Evolutionary conservation across 2,797 vertebrate genomes (phyloP).

Genomic region (Heliangelus exortis): DNA sequence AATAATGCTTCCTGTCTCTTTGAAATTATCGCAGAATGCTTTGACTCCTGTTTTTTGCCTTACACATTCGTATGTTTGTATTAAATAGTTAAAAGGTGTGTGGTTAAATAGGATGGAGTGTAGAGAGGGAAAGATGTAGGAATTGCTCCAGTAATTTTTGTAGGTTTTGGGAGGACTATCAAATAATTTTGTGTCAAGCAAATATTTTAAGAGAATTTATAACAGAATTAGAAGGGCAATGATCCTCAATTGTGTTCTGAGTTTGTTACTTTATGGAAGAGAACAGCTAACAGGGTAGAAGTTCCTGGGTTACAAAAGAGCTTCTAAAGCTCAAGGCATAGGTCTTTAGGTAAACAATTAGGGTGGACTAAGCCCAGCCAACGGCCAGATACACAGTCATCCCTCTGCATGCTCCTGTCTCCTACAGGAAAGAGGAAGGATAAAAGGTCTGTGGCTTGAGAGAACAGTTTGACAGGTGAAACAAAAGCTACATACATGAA

Average conservation of each 20-base stretch:
- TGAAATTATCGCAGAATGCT: not conserved
- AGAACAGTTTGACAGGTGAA: not conserved
- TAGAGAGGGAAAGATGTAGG: not conserved
- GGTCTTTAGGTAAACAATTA: fast-evolving
- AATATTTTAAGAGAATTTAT: not conserved
- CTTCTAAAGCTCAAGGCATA: not conserved
- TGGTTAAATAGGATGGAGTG: not conserved
- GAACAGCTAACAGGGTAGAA: not conserved
- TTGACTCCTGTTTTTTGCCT: not conserved
- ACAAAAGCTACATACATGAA: fast-evolving
- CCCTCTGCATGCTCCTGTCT: fast-evolving
- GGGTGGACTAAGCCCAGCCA: not conserved
- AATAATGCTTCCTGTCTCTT: not conserved
- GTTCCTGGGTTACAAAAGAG: not conserved
- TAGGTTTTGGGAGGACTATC: not conserved
- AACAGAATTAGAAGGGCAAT: not conserved
- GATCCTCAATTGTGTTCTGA: fast-evolving
- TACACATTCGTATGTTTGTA: not conserved
- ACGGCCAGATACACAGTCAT: not conserved
- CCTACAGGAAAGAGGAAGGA: not conserved
- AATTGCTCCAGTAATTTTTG: not conserved
- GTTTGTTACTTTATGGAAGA: not conserved
- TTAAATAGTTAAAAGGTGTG: not conserved
- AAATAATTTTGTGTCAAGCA: fast-evolving
- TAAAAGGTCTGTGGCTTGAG: fast-evolving